Evolutionary conservation across 2,888 invertebrate genomes (phyloP), one percentile per base, ranked within the genome.

Genomic region (Harpagoxenus sublaevis): DNA sequence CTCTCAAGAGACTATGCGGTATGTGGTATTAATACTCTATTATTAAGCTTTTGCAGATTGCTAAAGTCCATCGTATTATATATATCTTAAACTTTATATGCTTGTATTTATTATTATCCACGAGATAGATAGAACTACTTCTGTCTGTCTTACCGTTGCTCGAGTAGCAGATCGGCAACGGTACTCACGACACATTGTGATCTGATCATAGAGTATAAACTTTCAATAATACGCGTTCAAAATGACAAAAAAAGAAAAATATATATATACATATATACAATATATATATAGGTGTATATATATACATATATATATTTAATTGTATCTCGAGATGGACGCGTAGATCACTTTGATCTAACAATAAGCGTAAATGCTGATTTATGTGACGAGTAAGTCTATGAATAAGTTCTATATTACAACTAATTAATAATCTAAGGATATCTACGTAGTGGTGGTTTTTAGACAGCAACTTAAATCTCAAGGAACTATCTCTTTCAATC

Each of bases 171-270:
- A 81, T 55, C 60, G 83, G 71, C 70, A 70, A 79, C 84, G 75
- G 79, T 89, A 83, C 83, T 77, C 81, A 84, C 79, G 81, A 84
- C 81, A 77, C 71, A 86, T 86, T 89, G 86, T 89, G 89, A 89
- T 87, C 84, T 85, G 79, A 89, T 78, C 39, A 48, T 86, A 89
- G 79, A n/a, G 8, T 75, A 63, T 53, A 68, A 48, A 60, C 78
- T 77, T 77, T 53, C 57, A 66, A 66, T n/a, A 81, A 73, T 73
- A 66, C 10, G 23, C 18, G 35, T 77, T 71, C 9, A 55, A 83
- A 71, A 62, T 51, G 48, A 10, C 23, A 74, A 70, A 48, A 55
- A 62, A 15, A 55, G 10, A 60, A 15, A n/a, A 53, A 23, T 23
- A 55, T 12, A 18, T 18, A 60, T 23, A 62, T 28, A 45, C 12